Evolutionary conservation across 2,113 vertebrate species (phyloP).

Genomic region (Gnathonemus longibarbis): DNA sequence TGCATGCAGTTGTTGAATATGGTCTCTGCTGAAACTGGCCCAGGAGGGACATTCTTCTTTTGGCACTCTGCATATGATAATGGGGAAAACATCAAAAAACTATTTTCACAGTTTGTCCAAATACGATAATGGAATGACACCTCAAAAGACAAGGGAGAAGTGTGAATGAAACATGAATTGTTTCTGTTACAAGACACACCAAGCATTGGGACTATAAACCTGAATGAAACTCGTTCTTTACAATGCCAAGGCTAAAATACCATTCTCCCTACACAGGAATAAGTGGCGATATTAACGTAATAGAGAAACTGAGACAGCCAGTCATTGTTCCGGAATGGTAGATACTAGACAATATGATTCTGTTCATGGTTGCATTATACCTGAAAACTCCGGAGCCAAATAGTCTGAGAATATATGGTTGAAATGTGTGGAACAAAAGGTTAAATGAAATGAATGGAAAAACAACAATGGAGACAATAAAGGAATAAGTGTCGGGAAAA

Average conservation of each 20-base stretch:
- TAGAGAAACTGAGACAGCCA: not conserved
- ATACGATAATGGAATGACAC: not conserved
- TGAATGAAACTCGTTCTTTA: not conserved
- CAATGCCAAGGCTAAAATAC: not conserved
- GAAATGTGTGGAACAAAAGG: not conserved
- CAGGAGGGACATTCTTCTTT: not conserved
- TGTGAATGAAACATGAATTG: not conserved
- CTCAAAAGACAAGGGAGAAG: not conserved
- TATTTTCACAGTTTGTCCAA: conserved; percentile 3
- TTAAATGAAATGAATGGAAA: not conserved
- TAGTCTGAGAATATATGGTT: not conserved
- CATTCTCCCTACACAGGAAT: not conserved
- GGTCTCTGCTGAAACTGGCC: not conserved
- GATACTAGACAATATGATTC: not conserved
- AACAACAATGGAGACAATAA: not conserved
- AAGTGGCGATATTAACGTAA: not conserved
- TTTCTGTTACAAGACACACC: not conserved
- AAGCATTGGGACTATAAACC: not conserved
- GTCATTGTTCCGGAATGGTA: not conserved
- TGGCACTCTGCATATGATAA: not conserved
- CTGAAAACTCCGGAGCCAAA: not conserved
- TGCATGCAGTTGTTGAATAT: not conserved
- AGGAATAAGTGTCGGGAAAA: not conserved
- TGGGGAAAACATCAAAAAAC: not conserved
- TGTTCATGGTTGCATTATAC: not conserved